Percentiles rank a stretch among this genome's conserved stretches.
Evolutionary conservation across 2,797 vertebrate species (phyloP).

Genomic region (Falco concolor): DNA sequence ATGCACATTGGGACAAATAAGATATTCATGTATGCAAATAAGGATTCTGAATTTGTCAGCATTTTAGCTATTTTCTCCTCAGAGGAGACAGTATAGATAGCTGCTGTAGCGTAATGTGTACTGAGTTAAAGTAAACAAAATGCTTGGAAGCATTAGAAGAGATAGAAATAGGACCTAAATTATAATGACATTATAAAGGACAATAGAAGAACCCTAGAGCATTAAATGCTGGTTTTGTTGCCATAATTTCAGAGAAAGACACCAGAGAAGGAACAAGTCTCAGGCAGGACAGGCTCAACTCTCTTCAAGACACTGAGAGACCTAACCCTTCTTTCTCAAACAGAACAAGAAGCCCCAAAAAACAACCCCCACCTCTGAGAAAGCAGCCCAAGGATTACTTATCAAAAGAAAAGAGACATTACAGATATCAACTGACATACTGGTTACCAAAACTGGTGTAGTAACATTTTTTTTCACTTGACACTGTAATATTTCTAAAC

Average conservation of each 20-base stretch:
- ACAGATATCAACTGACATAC: neutral
- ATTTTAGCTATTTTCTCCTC: neutral
- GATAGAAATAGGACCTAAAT: neutral
- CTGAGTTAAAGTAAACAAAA: neutral
- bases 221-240: neutral
- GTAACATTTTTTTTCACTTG: neutral
- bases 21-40: neutral
- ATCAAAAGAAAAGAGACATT: neutral
- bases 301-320: neutral
- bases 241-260: neutral
- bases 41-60: neutral
- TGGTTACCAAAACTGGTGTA: neutral
- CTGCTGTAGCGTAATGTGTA: neutral
- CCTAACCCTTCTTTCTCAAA: neutral
- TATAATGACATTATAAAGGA: neutral
- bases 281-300: neutral
- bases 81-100: neutral
- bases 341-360: accelerated
- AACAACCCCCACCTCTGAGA: neutral
- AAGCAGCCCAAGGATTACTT: neutral
- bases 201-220: neutral
- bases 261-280: neutral
- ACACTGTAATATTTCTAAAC: neutral
- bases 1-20: neutral
- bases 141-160: neutral